Percentiles rank a stretch among this genome's conserved stretches.
Conservation (phyloP, 2,797 vertebrate genomes). For the Astyanax mexicanus region DNA sequence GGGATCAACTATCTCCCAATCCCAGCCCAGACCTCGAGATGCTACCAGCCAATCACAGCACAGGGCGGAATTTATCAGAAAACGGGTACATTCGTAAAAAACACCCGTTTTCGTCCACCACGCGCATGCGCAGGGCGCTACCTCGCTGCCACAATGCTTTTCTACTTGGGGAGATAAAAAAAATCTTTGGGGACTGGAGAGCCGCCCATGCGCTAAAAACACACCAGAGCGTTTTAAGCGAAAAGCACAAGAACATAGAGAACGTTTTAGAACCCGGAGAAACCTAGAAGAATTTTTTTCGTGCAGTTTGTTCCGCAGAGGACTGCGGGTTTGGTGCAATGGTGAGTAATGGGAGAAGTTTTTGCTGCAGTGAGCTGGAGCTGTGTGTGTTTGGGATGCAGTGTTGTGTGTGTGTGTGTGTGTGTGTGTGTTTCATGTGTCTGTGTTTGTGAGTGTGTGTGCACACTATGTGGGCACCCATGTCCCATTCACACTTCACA, state of each 20-base stretch:
- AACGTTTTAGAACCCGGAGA: too few relatives aligned
- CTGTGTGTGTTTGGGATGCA: background rate
- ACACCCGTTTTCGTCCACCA: background rate
- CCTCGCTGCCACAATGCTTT: slow-evolving; percentile 1
- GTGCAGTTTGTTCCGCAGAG: background rate
- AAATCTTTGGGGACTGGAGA: background rate
- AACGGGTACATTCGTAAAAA: background rate
- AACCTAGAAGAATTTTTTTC: too few relatives aligned
- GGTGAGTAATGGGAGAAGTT: slow-evolving; percentile 35
- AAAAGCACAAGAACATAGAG: background rate
- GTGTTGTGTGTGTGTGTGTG: background rate
- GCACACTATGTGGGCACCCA: too few relatives aligned
- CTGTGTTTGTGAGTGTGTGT: too few relatives aligned
- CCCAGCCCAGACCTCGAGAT: background rate
- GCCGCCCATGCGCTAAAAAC: background rate
- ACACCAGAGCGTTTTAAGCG: background rate
- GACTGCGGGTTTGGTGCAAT: slow-evolving; percentile 33
- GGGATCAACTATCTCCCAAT: background rate
- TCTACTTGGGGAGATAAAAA: too few relatives aligned
- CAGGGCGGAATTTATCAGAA: background rate
- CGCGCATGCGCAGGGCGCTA: slow-evolving; percentile 36
- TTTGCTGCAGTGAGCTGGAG: background rate
- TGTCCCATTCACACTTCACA: too few relatives aligned
- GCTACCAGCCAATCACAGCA: background rate
- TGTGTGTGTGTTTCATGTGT: background rate